Conservation (phyloP, 1,140 invertebrate genomes). For the Araneus ventricosus region DNA sequence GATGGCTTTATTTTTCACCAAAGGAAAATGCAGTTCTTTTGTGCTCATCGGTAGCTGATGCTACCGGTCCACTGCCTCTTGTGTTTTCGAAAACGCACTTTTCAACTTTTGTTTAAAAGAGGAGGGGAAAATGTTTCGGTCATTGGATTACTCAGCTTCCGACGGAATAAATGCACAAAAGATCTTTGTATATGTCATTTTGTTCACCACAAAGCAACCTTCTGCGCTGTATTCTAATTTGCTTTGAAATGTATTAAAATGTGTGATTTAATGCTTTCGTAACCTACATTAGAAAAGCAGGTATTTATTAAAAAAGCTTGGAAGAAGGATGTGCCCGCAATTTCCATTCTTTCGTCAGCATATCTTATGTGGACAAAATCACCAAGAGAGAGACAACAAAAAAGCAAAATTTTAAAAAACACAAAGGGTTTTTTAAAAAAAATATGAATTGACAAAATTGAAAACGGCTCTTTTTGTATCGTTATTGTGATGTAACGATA, state of each 20-base stretch:
- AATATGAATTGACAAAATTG: no score
- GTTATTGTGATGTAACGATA: no score
- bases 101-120: constrained; percentile 31
- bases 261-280: not conserved
- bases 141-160: constrained; percentile 39
- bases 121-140: not conserved
- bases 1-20: constrained; percentile 5
- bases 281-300: not conserved
- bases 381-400: no score
- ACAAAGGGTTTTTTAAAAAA: no score
- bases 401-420: no score
- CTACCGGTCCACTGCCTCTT: constrained; percentile 12
- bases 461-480: no score
- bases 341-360: no score
- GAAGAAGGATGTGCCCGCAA: not conserved
- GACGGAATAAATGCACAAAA: not conserved
- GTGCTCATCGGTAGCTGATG: not conserved
- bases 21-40: constrained; percentile 36
- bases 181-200: not conserved
- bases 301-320: not conserved
- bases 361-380: no score
- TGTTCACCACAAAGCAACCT: constrained; percentile 5
- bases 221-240: not conserved
- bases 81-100: not conserved
- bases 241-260: not conserved